Evolutionary conservation across 2,113 vertebrate species (phyloP).

Genomic region (Silurus asotus): DNA sequence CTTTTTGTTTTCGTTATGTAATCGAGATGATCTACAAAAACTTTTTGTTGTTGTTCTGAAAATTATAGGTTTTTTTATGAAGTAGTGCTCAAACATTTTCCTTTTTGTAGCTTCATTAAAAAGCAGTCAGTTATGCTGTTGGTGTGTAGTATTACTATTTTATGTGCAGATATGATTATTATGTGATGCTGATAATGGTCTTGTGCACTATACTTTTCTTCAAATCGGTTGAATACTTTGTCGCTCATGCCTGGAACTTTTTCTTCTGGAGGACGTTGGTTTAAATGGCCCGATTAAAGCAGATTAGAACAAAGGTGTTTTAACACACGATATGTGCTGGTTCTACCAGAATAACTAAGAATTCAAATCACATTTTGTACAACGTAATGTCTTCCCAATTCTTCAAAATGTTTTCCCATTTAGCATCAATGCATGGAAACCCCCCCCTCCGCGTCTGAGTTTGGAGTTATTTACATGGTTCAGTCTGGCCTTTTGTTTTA

Average conservation of each 20-base stretch:
- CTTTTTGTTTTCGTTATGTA: neutral
- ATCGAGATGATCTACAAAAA: neutral
- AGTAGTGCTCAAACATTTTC: neutral
- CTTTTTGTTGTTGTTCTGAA: neutral
- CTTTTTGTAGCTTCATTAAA: neutral
- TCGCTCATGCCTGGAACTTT: neutral
- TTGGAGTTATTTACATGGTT: neutral
- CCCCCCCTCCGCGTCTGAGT: neutral
- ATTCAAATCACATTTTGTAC: too few relatives aligned
- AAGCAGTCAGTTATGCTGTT: neutral
- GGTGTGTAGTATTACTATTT: neutral
- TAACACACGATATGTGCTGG: too few relatives aligned
- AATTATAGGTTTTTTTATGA: neutral
- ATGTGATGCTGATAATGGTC: neutral
- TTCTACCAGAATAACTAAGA: too few relatives aligned
- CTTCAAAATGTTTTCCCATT: neutral
- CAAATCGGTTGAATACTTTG: neutral
- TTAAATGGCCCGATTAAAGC: neutral
- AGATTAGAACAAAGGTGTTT: too few relatives aligned
- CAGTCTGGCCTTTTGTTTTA: neutral
- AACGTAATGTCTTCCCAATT: too few relatives aligned
- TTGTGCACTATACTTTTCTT: slow-evolving; percentile 30
- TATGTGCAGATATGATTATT: neutral
- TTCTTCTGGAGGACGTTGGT: neutral
- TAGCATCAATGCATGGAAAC: neutral